Percentiles rank a stretch among this genome's conserved stretches.
Evolutionary conservation across 1,140 invertebrate species (phyloP).

Genomic region (Ylistrum balloti): DNA sequence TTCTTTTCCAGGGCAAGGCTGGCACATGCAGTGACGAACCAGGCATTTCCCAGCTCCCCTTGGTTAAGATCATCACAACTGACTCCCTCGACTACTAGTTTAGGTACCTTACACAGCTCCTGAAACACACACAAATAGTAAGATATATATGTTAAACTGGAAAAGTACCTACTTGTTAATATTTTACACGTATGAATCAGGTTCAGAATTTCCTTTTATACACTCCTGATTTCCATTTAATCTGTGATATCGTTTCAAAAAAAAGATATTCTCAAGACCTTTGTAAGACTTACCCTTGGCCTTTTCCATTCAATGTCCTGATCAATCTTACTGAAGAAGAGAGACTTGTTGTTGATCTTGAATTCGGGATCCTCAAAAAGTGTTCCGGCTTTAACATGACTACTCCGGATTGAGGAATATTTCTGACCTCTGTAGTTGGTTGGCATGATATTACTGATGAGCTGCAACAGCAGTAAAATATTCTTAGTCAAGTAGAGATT

Average conservation of each 20-base stretch:
- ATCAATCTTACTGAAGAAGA: slow-evolving; percentile 76
- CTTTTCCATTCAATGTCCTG: slow-evolving; percentile 78
- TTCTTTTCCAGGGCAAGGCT: slow-evolving; percentile 77
- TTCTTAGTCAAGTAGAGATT: no score
- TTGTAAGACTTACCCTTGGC: slow-evolving; percentile 72
- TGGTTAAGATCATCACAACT: slow-evolving; percentile 85
- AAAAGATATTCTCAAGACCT: no score
- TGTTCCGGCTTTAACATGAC: slow-evolving; percentile 74
- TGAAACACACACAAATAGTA: slow-evolving; percentile 55
- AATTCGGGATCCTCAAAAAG: slow-evolving; percentile 77
- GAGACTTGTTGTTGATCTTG: slow-evolving; percentile 74
- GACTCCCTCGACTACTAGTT: slow-evolving; percentile 84
- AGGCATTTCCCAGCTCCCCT: slow-evolving; percentile 85
- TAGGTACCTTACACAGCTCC: slow-evolving; percentile 82
- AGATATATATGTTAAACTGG: no score
- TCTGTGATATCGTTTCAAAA: no score
- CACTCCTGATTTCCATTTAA: no score
- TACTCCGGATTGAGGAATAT: slow-evolving; percentile 79
- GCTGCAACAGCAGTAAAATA: slow-evolving; percentile 44
- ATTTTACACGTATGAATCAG: no score
- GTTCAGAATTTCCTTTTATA: no score
- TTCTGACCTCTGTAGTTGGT: slow-evolving; percentile 80
- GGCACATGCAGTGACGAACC: slow-evolving; percentile 86
- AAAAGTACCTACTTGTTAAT: no score
- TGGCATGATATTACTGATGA: slow-evolving; percentile 67